Percentiles rank a stretch among this genome's conserved stretches.
phyloP scores from a whole-genome alignment of 2,888 invertebrate species.

The Druceiella hillmani region DNA sequence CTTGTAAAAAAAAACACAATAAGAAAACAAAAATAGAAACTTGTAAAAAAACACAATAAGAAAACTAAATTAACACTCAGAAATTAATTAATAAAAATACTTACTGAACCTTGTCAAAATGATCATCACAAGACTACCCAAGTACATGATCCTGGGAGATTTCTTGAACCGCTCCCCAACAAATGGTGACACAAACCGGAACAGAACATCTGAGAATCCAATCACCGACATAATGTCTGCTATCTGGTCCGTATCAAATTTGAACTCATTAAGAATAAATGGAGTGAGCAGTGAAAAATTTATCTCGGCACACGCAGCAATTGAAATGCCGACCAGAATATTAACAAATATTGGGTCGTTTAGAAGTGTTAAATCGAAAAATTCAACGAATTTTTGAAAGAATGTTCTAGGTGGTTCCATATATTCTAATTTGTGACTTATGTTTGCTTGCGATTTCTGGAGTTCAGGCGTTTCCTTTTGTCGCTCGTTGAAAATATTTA shows the following conservation, averaged over 20 bases:
- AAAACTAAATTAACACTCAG: neutral
- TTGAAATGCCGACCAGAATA: slow-evolving; percentile 60
- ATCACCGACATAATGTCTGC: slow-evolving; percentile 59
- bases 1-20: neutral
- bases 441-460: slow-evolving; percentile 8
- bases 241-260: slow-evolving; percentile 52
- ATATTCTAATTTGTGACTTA: slow-evolving; percentile 17
- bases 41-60: neutral
- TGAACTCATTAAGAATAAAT: slow-evolving; percentile 60
- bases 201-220: slow-evolving; percentile 53
- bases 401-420: slow-evolving; percentile 24
- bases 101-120: slow-evolving; percentile 59
- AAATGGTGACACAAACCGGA: slow-evolving; percentile 59
- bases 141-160: slow-evolving; percentile 59
- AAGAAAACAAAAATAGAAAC: slow-evolving; percentile 2
- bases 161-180: slow-evolving; percentile 59
- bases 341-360: slow-evolving; percentile 62
- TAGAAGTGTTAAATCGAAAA: slow-evolving; percentile 62
- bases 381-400: slow-evolving; percentile 37
- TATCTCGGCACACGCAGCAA: slow-evolving; percentile 63
- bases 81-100: slow-evolving; percentile 28
- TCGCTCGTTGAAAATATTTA: slow-evolving; percentile 51
- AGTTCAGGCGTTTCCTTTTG: too few relatives aligned
- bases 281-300: slow-evolving; percentile 64
- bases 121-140: slow-evolving; percentile 54